Conservation (phyloP, 2,797 vertebrate species). For the Syngnathus rostellatus region DNA sequence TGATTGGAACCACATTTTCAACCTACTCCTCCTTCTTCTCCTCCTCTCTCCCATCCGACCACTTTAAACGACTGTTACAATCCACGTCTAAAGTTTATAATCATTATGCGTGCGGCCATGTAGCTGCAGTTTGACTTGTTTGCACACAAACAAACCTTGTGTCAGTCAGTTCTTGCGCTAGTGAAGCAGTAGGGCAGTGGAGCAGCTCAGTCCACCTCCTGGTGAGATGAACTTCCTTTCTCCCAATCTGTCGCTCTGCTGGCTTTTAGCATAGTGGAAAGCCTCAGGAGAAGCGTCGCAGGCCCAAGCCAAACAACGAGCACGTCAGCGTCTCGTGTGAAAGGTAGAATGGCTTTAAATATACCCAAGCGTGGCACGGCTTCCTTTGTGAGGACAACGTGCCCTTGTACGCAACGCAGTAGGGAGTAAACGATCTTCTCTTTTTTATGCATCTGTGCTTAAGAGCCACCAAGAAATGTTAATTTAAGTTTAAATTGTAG, state of each 20-base stretch:
- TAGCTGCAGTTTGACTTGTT: constrained; percentile 25
- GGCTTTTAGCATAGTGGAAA: constrained; percentile 12
- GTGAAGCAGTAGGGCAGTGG: constrained; percentile 14
- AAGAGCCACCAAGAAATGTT: neutral
- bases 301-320: constrained; percentile 22
- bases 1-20: constrained; percentile 78
- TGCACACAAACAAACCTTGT: constrained; percentile 17
- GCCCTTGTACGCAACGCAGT: neutral
- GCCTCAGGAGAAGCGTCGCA: constrained; percentile 15
- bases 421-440: neutral
- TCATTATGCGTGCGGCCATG: constrained; percentile 41
- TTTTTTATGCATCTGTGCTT: neutral
- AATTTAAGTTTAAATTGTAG: neutral
- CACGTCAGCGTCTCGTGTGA: constrained; percentile 12
- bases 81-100: constrained; percentile 61
- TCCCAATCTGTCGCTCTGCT: constrained; percentile 29
- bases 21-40: constrained; percentile 39
- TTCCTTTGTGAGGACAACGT: constrained; percentile 17
- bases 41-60: constrained; percentile 25
- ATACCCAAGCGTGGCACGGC: constrained; percentile 8
- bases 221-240: constrained; percentile 17
- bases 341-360: constrained; percentile 8
- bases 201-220: constrained; percentile 17
- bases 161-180: neutral
- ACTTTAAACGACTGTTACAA: constrained; percentile 53